Percentiles rank a stretch among this genome's conserved stretches.
Conservation (phyloP, 2,113 vertebrate genomes). For the Larimichthys polyactis region DNA sequence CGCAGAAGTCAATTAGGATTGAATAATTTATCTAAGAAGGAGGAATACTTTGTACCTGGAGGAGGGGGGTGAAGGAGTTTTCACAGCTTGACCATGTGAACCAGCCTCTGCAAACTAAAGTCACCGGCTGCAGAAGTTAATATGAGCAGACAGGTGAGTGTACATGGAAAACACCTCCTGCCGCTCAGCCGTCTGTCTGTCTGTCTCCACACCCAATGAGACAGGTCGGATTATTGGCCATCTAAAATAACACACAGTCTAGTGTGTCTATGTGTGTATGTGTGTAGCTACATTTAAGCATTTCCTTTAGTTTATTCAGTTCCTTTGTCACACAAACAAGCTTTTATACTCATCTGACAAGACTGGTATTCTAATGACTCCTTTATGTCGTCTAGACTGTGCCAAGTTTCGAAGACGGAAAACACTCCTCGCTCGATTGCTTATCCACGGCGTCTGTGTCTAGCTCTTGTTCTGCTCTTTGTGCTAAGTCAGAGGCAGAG, state of each 20-base stretch:
- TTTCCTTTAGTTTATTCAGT: background rate
- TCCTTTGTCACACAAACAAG: constrained; percentile 14
- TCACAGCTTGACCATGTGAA: constrained; percentile 57
- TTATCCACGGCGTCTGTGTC: constrained; percentile 1
- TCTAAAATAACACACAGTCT: constrained; percentile 43
- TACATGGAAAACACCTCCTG: constrained; percentile 46
- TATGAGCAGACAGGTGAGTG: constrained; percentile 64
- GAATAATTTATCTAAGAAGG: constrained; percentile 65
- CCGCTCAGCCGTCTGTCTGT: constrained; percentile 50
- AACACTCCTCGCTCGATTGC: constrained; percentile 37
- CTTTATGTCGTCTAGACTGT: constrained; percentile 23
- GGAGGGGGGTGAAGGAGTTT: constrained; percentile 30
- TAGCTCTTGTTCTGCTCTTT: constrained; percentile 20
- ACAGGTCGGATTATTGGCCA: constrained; percentile 17
- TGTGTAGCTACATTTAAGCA: background rate
- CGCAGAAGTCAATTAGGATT: too few species aligned
- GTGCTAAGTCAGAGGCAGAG: constrained; percentile 25
- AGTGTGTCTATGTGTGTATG: too few species aligned
- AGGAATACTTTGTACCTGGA: constrained; percentile 20
- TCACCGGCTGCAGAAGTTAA: constrained; percentile 47
- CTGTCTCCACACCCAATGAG: constrained; percentile 32
- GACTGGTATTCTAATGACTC: constrained; percentile 21
- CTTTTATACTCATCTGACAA: constrained; percentile 39
- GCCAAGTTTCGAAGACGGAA: constrained; percentile 32
- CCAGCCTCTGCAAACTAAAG: constrained; percentile 29